Percentiles rank a stretch among this genome's conserved stretches.
Evolutionary conservation across 2,888 invertebrate species (phyloP).

Genomic region (Epinotia nisella): DNA sequence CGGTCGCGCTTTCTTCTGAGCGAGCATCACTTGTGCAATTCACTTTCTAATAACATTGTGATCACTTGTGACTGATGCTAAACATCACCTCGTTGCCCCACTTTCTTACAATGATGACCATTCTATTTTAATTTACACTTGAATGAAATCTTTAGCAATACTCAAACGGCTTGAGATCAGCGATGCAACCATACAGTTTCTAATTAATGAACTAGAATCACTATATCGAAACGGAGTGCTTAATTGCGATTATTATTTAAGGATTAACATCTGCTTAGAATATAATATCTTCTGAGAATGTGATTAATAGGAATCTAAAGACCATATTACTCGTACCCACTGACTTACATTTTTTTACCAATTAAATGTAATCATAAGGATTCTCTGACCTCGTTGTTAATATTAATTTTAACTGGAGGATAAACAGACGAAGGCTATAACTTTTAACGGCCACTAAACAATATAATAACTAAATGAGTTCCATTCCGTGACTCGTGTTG

Average conservation of each 20-base stretch:
- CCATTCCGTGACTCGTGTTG: slow-evolving; percentile 15
- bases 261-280: slow-evolving; percentile 11
- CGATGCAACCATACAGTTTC: slow-evolving; percentile 21
- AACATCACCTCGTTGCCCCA: slow-evolving; percentile 72
- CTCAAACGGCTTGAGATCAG: background rate
- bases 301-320: background rate
- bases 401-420: background rate
- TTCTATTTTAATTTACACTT: slow-evolving; percentile 40
- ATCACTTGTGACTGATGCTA: slow-evolving; percentile 72
- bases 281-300: background rate
- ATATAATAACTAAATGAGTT: slow-evolving; percentile 29
- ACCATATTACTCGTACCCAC: background rate
- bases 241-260: slow-evolving; percentile 24
- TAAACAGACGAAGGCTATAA: slow-evolving; percentile 6
- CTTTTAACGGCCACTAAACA: slow-evolving; percentile 24
- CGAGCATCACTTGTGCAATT: slow-evolving; percentile 76
- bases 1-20: slow-evolving; percentile 80
- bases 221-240: slow-evolving; percentile 25
- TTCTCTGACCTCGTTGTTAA: background rate
- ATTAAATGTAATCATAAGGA: background rate
- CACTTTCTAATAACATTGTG: slow-evolving; percentile 84
- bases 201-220: slow-evolving; percentile 25
- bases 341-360: background rate
- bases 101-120: slow-evolving; percentile 61
- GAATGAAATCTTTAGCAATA: slow-evolving; percentile 33